Percentiles rank a stretch among this genome's conserved stretches.
Evolutionary conservation across 2,113 vertebrate species (phyloP).

Genomic region (Vulpes ferrilata): DNA sequence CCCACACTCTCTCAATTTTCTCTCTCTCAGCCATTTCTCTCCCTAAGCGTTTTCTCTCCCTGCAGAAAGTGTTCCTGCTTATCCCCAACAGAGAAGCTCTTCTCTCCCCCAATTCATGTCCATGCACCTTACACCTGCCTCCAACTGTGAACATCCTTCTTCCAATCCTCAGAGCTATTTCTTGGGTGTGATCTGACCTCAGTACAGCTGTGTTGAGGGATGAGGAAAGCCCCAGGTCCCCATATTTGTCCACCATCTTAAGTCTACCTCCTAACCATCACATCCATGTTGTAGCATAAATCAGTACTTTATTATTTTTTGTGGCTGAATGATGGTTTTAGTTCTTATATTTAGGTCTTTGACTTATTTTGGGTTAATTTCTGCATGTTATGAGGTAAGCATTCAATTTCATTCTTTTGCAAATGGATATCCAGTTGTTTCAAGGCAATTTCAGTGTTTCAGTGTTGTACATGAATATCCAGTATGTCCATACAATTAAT

Average conservation of each 20-base stretch:
- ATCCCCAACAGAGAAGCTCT: neutral
- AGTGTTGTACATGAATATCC: neutral
- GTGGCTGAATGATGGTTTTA: neutral
- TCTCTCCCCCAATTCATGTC: neutral
- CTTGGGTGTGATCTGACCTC: neutral
- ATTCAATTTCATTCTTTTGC: neutral
- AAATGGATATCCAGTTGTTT: neutral
- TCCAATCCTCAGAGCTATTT: neutral
- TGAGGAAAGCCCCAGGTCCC: neutral
- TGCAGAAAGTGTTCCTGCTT: neutral
- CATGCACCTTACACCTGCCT: neutral
- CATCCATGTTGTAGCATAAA: neutral
- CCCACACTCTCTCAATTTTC: neutral
- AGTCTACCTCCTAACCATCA: neutral
- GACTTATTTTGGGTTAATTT: conserved; percentile 40
- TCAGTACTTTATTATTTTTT: neutral
- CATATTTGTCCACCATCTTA: neutral
- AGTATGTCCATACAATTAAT: neutral
- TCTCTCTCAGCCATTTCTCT: neutral
- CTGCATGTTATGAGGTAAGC: neutral
- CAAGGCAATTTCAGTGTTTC: neutral
- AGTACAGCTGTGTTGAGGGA: neutral
- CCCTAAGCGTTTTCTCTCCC: neutral
- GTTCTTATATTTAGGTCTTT: neutral
- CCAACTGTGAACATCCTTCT: neutral